These are phyloP conservation scores for Dascillus cervinus DNA, from an alignment of 2,888 invertebrate genomes.

Conservation along the genomic window DNA sequence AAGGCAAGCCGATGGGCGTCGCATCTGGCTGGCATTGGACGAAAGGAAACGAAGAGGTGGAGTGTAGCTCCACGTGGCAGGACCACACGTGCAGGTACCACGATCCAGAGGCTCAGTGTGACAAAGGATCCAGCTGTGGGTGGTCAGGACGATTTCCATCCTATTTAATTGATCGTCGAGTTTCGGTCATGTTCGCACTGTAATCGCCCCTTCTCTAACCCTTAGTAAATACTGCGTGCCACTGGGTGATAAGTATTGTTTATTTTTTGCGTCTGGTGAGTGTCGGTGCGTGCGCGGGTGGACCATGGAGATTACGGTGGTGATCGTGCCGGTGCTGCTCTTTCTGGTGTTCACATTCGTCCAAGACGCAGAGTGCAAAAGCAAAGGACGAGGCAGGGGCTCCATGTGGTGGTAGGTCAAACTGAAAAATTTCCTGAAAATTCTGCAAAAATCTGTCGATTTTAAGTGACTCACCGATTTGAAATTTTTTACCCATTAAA, in stretches of 20 bases:
- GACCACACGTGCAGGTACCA: slow-evolving; percentile 38
- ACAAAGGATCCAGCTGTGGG: slow-evolving; percentile 38
- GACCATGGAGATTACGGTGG: slow-evolving; percentile 26
- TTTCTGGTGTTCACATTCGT: slow-evolving; percentile 8
- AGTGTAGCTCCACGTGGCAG: slow-evolving; percentile 33
- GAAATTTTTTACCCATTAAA: too few species aligned
- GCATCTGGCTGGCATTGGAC: slow-evolving; percentile 26
- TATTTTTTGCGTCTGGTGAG: slow-evolving; percentile 39
- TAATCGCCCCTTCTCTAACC: slow-evolving; percentile 37
- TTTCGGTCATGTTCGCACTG: slow-evolving; percentile 30
- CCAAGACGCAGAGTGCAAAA: slow-evolving; percentile 32
- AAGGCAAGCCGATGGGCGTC: slow-evolving; percentile 28
- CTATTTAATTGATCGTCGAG: slow-evolving; percentile 39
- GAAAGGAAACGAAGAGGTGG: slow-evolving; percentile 22
- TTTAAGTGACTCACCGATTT: too few species aligned
- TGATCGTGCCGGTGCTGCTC: slow-evolving; percentile 23
- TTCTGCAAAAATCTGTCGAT: too few species aligned
- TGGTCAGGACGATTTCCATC: slow-evolving; percentile 32
- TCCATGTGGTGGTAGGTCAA: slow-evolving; percentile 93
- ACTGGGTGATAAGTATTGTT: slow-evolving; percentile 43
- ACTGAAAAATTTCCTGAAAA: too few species aligned
- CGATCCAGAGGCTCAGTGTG: slow-evolving; percentile 31
- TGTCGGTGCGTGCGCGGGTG: slow-evolving; percentile 33
- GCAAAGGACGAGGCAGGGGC: slow-evolving; percentile 69
- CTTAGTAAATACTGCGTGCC: slow-evolving; percentile 36